phyloP scores from a whole-genome alignment of 2,797 vertebrate genomes.

The Typhlichthys subterraneus region DNA sequence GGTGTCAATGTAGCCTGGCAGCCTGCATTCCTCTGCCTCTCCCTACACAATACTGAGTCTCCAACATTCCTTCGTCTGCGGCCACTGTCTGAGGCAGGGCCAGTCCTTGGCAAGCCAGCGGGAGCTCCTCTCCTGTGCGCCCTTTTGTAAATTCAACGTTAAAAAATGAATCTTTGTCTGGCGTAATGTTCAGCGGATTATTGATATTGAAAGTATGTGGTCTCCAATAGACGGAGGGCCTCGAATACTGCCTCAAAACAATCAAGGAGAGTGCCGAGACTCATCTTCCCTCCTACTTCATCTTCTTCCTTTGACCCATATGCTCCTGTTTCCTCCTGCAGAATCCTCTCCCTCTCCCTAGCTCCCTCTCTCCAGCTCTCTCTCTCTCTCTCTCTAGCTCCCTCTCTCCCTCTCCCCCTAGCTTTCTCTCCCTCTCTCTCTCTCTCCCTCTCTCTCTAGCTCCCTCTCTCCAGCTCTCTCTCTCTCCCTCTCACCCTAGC shows the following conservation, averaged over 20 bases:
- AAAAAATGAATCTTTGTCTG: too few species aligned
- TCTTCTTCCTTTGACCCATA: slow-evolving; percentile 35
- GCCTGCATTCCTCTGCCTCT: slow-evolving; percentile 75
- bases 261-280: slow-evolving; percentile 26
- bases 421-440: slow-evolving; percentile 59
- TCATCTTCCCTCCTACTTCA: slow-evolving; percentile 45
- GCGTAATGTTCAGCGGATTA: too few species aligned
- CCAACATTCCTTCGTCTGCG: slow-evolving; percentile 77
- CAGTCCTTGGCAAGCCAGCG: slow-evolving; percentile 53
- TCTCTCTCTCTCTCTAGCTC: slow-evolving; percentile 59
- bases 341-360: slow-evolving; percentile 54
- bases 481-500: slow-evolving; percentile 52
- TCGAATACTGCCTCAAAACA: slow-evolving; percentile 30
- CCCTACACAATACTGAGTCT: slow-evolving; percentile 74
- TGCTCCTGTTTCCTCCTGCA: slow-evolving; percentile 38
- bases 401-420: slow-evolving; percentile 42
- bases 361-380: slow-evolving; percentile 60
- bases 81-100: slow-evolving; percentile 69
- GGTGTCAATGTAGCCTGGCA: slow-evolving; percentile 68
- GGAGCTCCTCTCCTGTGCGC: slow-evolving; percentile 6
- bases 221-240: too few species aligned
- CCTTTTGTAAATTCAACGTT: too few species aligned
- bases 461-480: slow-evolving; percentile 62
- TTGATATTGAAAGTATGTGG: too few species aligned
- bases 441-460: slow-evolving; percentile 40